Percentiles rank a stretch among this genome's conserved stretches.
These are phyloP conservation scores for Cyclina sinensis DNA, from an alignment of 1,140 invertebrate genomes.

Conservation along the genomic window DNA sequence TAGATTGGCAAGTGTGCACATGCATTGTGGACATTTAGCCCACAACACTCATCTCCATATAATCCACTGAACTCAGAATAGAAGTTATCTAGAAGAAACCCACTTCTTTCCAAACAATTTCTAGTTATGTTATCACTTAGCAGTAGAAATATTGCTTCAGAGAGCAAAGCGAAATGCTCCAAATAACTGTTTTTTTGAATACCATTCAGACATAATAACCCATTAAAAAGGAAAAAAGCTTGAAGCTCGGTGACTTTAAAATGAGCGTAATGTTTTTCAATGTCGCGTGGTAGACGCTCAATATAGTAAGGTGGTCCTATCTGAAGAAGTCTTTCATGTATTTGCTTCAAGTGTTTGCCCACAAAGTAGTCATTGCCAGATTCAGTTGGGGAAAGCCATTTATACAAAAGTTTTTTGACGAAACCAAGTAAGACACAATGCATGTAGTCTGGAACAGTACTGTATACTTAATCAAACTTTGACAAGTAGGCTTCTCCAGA, in stretches of 20 bases:
- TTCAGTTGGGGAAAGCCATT: constrained; percentile 63
- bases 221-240: constrained; percentile 58
- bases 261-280: constrained; percentile 65
- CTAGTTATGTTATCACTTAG: constrained; percentile 51
- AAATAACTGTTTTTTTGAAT: constrained; percentile 41
- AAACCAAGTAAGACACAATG: constrained; percentile 64
- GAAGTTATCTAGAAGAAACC: constrained; percentile 26
- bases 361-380: constrained; percentile 59
- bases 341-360: constrained; percentile 55
- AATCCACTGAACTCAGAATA: constrained; percentile 40
- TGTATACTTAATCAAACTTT: constrained; percentile 57
- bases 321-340: constrained; percentile 47
- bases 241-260: constrained; percentile 69
- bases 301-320: constrained; percentile 66
- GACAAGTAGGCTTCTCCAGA: constrained; percentile 44
- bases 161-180: constrained; percentile 35
- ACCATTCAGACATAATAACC: constrained; percentile 44
- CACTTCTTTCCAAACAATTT: constrained; percentile 7
- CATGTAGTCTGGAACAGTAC: constrained; percentile 68
- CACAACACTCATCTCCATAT: constrained; percentile 62
- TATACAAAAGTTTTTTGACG: constrained; percentile 35
- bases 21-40: constrained; percentile 67
- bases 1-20: constrained; percentile 53
- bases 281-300: constrained; percentile 63
- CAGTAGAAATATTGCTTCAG: constrained; percentile 41